phyloP scores from a whole-genome alignment of 2,113 vertebrate species.

The Clinocottus analis region DNA sequence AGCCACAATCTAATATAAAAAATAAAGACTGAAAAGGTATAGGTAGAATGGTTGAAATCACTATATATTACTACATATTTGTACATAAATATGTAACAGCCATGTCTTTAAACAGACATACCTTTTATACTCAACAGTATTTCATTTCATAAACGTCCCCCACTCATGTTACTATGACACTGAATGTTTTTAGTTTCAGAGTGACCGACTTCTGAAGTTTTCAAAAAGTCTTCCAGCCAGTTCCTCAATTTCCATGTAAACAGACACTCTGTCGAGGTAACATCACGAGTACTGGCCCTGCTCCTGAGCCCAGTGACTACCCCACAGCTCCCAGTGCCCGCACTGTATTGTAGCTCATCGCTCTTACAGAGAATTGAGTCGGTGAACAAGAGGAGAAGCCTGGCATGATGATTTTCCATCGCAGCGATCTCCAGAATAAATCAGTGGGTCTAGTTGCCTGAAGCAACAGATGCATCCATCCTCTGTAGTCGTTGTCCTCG shows the following conservation, averaged over 20 bases:
- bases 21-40: too few species aligned
- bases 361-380: slow-evolving; percentile 24
- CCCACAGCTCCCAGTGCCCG: slow-evolving; percentile 14
- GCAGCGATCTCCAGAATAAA: slow-evolving; percentile 49
- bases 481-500: slow-evolving; percentile 44
- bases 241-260: slow-evolving; percentile 5
- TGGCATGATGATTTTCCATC: slow-evolving; percentile 35
- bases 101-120: neutral
- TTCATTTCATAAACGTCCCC: neutral
- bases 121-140: neutral
- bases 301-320: slow-evolving; percentile 15
- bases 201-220: slow-evolving; percentile 1
- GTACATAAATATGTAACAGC: neutral
- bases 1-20: too few species aligned
- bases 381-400: slow-evolving; percentile 48
- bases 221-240: slow-evolving; percentile 7
- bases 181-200: slow-evolving; percentile 10
- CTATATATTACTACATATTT: neutral
- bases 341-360: slow-evolving; percentile 36
- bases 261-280: neutral
- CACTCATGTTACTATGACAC: neutral
- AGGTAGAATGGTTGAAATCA: neutral
- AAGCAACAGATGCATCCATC: slow-evolving; percentile 54
- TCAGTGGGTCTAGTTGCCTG: slow-evolving; percentile 40
- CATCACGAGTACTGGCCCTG: neutral